Percentiles rank a stretch among this genome's conserved stretches.
phyloP scores from a whole-genome alignment of 2,888 invertebrate species.

The Cheilosia vernalis region DNA sequence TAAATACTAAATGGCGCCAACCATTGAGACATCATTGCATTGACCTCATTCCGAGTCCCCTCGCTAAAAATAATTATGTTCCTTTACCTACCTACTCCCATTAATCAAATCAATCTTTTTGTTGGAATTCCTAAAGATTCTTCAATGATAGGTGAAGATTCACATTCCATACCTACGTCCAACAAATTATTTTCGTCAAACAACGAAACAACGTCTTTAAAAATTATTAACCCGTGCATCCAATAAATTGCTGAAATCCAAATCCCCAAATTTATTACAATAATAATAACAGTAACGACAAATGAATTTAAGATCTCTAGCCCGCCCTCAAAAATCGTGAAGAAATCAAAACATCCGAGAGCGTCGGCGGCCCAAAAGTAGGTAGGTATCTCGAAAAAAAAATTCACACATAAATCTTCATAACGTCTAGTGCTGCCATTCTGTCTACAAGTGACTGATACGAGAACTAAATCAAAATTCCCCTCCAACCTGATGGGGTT shows the following conservation, averaged over 20 bases:
- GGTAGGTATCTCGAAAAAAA: conserved; percentile 15
- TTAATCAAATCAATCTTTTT: conserved; percentile 53
- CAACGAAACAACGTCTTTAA: conserved; percentile 42
- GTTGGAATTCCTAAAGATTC: conserved; percentile 28
- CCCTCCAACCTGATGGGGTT: conserved; percentile 56
- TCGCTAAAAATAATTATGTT: background rate
- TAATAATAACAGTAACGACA: conserved; percentile 19
- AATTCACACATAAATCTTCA: conserved; percentile 75
- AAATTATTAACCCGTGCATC: conserved; percentile 50
- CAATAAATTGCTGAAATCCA: conserved; percentile 18
- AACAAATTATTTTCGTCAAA: conserved; percentile 60
- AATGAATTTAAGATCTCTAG: conserved; percentile 41
- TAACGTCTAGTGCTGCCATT: conserved; percentile 76
- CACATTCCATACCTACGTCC: conserved; percentile 2
- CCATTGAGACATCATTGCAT: conserved; percentile 18
- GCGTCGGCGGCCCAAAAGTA: conserved; percentile 1
- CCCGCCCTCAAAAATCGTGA: conserved; percentile 48
- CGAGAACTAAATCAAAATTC: conserved; percentile 75
- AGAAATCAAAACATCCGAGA: conserved; percentile 25
- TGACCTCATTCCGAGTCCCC: conserved; percentile 10
- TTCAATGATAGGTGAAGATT: background rate
- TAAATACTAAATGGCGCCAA: background rate
- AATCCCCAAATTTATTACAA: conserved; percentile 1
- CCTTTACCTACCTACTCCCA: background rate
- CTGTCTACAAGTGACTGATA: conserved; percentile 76